Conservation (phyloP, 2,113 vertebrate genomes). For the Nycticryphes semicollaris region DNA sequence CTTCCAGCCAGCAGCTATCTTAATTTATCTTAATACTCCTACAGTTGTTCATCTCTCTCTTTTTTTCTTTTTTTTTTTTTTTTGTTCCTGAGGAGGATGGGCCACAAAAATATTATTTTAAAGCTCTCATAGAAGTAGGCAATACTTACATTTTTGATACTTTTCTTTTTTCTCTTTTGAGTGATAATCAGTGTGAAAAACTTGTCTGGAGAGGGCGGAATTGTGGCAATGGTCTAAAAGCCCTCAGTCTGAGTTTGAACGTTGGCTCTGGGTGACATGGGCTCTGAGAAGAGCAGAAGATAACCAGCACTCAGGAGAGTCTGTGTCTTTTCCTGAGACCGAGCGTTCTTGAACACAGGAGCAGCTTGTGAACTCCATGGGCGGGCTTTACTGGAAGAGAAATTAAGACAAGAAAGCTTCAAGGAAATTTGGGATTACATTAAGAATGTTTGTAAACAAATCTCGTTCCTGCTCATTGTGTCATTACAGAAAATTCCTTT, state of each 20-base stretch:
- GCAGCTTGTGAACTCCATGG: neutral
- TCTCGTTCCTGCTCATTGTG: neutral
- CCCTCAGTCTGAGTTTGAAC: neutral
- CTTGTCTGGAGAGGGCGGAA: neutral
- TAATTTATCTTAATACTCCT: neutral
- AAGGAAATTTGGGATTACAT: neutral
- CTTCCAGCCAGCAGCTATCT: neutral
- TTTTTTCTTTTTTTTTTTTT: neutral
- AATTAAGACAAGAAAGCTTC: neutral
- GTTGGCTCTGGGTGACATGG: neutral
- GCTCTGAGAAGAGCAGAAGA: neutral
- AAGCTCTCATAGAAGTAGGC: neutral
- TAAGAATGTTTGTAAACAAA: neutral
- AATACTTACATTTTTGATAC: neutral
- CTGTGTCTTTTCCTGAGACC: neutral
- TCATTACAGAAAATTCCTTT: neutral
- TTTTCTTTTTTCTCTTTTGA: neutral
- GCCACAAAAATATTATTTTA: neutral
- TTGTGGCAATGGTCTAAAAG: neutral
- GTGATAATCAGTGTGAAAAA: neutral
- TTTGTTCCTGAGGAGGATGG: neutral
- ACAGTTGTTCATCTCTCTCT: neutral
- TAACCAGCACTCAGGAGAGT: neutral
- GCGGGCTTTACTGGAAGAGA: neutral
- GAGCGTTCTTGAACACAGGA: accelerated